Evolutionary conservation across 2,113 vertebrate species (phyloP), one percentile per base, ranked within the genome.

Genomic region (Carassius auratus): DNA sequence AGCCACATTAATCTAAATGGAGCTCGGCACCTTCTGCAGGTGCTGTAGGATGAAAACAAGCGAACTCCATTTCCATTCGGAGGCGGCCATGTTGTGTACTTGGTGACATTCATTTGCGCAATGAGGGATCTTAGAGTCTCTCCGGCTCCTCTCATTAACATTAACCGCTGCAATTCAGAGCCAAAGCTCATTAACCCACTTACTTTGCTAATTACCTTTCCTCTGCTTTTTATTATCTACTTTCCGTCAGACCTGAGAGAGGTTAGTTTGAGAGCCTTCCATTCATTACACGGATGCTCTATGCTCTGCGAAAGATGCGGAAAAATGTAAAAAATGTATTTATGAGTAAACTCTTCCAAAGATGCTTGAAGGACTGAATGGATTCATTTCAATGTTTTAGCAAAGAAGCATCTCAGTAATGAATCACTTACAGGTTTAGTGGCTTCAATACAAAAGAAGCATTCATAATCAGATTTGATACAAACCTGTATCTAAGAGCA

Each of bases 131-230:
- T 86, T 68, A 68, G 45, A 69, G 84, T 86, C 84, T 84, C 85
- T 55, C 76, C 87, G 88, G 88, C 76, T 88, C 87, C 83, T 61
- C 88, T 87, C 85, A 92, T 92, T 90, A 93, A 87, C 90, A 91
- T 91, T 87, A 91, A 90, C 88, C 3, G 86, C 79, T 80, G 69
- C 83, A 69, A 83, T 88, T 91, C 88, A 84, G 84, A 87, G 75
- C 84, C 90, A 85, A 84, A 87, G 88, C 83, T 85, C 86, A 91
- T 93, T 92, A 92, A 91, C 91, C 90, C 89, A 89, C 88, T 91
- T 89, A 88, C 89, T 90, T 87, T 85, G 77, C 88, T 89, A 91
- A 92, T 92, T 88, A 92, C 83, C 84, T 89, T 89, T 87, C 84
- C 85, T 86, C 45, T 84, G 68, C 55, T 87, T 90, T 90, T 90